Conservation (phyloP, 2,888 invertebrate species). For the Macrostomum cliftonense region DNA sequence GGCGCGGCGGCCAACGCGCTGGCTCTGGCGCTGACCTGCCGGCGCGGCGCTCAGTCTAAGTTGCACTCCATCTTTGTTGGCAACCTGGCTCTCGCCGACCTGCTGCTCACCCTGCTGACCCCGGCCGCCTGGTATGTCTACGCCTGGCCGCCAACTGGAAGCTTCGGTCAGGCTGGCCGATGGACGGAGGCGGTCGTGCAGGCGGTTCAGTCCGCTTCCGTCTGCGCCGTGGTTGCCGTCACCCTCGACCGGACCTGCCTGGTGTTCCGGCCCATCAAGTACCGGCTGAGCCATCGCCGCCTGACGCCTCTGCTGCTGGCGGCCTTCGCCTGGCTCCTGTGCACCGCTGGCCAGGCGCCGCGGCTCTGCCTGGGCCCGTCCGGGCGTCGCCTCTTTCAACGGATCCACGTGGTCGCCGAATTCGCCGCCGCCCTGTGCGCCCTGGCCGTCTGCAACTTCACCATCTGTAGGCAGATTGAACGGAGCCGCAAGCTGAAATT, state of each 20-base stretch:
- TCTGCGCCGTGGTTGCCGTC: neutral
- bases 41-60: slow-evolving; percentile 1
- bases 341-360: neutral
- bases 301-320: neutral
- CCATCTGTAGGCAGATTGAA: no score
- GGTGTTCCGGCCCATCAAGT: slow-evolving; percentile 3
- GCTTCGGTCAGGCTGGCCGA: neutral
- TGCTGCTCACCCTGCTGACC: neutral
- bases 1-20: slow-evolving; percentile 1
- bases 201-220: slow-evolving; percentile 1
- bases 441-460: no score
- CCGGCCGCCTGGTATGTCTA: slow-evolving; percentile 3
- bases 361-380: neutral
- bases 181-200: neutral
- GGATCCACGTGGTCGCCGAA: no score
- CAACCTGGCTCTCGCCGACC: slow-evolving; percentile 5
- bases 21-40: slow-evolving; percentile 1
- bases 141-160: neutral
- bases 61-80: slow-evolving; percentile 5
- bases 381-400: no score
- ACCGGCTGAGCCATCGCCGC: slow-evolving; percentile 3
- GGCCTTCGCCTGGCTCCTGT: neutral
- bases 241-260: slow-evolving; percentile 2
- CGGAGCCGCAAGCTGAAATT: no score
- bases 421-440: no score